A percentile compares a stretch with the other conserved stretches of the same genome.
Conservation (phyloP, 2,113 vertebrate species). For the Pituophis catenifer region DNA sequence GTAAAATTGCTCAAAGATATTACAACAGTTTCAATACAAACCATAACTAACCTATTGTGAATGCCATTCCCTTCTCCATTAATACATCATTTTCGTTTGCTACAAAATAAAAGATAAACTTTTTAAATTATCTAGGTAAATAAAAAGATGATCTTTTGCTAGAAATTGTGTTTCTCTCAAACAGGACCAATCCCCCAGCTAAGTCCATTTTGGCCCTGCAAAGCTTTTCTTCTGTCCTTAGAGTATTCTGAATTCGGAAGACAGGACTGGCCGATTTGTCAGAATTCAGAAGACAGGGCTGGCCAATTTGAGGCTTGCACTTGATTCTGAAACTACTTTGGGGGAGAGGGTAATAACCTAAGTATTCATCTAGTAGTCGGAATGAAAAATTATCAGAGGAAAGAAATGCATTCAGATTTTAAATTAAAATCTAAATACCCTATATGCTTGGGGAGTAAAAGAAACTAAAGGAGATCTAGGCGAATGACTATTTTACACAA, state of each 20-base stretch:
- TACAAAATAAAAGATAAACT: conserved; percentile 60
- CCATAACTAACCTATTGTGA: conserved; percentile 77
- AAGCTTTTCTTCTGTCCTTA: neutral
- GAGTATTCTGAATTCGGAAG: neutral
- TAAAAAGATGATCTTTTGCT: neutral
- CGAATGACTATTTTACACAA: neutral
- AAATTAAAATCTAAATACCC: neutral
- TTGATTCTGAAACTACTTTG: neutral
- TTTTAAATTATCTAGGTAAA: neutral
- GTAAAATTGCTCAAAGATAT: neutral
- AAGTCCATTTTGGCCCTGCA: neutral
- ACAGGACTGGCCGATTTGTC: neutral
- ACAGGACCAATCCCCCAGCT: neutral
- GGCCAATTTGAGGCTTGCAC: neutral
- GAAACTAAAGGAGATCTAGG: neutral
- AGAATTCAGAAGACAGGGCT: neutral
- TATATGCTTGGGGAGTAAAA: neutral
- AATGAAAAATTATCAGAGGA: neutral
- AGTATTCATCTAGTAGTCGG: neutral
- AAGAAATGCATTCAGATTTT: neutral
- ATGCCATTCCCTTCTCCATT: conserved; percentile 81
- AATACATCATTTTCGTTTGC: conserved; percentile 72
- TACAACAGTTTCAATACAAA: neutral
- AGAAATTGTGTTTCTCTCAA: neutral
- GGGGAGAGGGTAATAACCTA: neutral